These are phyloP conservation scores for Garra rufa DNA, from an alignment of 2,113 vertebrate species.

Conservation along the genomic window DNA sequence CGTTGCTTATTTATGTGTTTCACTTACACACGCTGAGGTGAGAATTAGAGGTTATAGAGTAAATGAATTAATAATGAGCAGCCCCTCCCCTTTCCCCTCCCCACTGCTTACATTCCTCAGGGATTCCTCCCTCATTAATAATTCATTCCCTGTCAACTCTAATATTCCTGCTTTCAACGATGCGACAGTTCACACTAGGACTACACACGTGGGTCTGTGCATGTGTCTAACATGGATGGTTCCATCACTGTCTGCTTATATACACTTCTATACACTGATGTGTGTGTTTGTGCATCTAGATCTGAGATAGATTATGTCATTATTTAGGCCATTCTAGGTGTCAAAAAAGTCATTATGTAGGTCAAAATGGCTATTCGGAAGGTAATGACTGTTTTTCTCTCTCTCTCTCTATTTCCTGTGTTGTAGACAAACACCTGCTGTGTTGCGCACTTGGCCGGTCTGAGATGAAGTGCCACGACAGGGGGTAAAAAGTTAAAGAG, in stretches of 20 bases:
- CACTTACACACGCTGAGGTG: constrained; percentile 18
- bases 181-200: constrained; percentile 15
- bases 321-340: constrained; percentile 18
- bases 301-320: neutral
- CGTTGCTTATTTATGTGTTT: neutral
- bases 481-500: constrained; percentile 13
- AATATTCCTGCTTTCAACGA: constrained; percentile 41
- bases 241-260: neutral
- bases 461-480: constrained; percentile 5
- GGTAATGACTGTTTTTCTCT: neutral
- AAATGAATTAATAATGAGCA: constrained; percentile 55
- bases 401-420: neutral
- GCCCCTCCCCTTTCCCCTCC: constrained; percentile 44
- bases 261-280: neutral
- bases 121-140: constrained; percentile 55
- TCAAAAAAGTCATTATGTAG: constrained; percentile 14
- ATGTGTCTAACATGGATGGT: neutral
- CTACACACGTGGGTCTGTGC: neutral
- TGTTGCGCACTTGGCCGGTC: neutral
- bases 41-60: constrained; percentile 32
- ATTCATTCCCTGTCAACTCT: constrained; percentile 53
- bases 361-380: neutral
- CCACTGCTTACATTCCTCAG: constrained; percentile 33
- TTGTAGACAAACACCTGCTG: constrained; percentile 30
- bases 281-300: neutral